A percentile compares a stretch with the other conserved stretches of the same genome.
These are phyloP conservation scores for Serinus canaria DNA, from an alignment of 2,113 vertebrate species.

Conservation along the genomic window DNA sequence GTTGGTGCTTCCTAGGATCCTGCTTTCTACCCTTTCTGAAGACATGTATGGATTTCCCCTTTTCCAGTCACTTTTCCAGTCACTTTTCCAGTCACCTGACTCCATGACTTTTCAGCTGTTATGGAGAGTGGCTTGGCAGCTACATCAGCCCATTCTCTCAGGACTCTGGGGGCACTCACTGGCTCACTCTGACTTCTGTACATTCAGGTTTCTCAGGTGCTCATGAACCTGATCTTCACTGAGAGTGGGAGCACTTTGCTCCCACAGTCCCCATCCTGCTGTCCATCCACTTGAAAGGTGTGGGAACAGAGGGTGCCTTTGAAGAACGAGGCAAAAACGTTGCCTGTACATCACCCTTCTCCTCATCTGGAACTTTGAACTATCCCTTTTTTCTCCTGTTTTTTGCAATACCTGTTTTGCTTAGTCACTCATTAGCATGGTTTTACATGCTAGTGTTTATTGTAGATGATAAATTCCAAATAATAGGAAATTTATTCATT, in stretches of 20 bases:
- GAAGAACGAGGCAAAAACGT: neutral
- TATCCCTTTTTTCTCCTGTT: neutral
- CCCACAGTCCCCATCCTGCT: neutral
- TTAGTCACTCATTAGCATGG: neutral
- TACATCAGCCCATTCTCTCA: neutral
- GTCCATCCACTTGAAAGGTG: neutral
- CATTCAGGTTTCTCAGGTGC: neutral
- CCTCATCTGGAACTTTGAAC: neutral
- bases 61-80: neutral
- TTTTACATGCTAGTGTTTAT: neutral
- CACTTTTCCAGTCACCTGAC: neutral
- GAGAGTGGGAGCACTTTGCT: neutral
- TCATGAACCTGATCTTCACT: neutral
- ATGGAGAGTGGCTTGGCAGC: neutral
- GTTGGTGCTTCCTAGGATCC: neutral
- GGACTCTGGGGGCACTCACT: neutral
- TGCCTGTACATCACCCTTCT: neutral
- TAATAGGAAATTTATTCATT: neutral
- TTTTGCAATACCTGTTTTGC: neutral
- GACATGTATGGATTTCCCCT: neutral
- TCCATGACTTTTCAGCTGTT: neutral
- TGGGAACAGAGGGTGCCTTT: neutral
- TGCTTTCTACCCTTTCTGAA: neutral
- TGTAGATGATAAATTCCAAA: neutral
- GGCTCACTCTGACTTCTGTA: accelerated